Base-by-base conservation (phyloP, 2,797 vertebrate species). In the Rhynchotus rufescens region DNA sequence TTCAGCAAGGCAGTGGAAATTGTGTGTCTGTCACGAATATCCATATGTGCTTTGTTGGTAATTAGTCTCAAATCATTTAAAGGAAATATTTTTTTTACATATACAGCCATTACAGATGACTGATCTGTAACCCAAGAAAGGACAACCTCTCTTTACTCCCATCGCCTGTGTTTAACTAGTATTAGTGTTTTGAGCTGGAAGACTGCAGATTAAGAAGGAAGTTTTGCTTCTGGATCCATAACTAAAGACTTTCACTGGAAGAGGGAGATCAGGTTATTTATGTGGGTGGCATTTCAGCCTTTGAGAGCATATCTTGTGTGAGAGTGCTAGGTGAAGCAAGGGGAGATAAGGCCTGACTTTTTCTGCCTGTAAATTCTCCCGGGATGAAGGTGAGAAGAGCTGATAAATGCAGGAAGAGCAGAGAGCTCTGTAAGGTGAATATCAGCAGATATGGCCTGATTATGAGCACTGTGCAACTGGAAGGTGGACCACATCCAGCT, bases 301-400 rank as follows among this genome's bases (percentile, higher is more conserved):
- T 75, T 83, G 78, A 77, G 72, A 72, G 10, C n/a, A 40, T 19
- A 59, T 72, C 38, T 84, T 84, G 54, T 17, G 9, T 45, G 71
- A 69, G n/a, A 1, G 2, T 69, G 28, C 36, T 83, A 67, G 11
- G 44, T 88, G 57, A 42, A 92, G 77, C 57, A 68, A 71, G 25
- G 16, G 32, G 71, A 84, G 84, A 54, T 86, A 80, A 90, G 74
- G 59, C 25, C 68, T 82, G 57, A 52, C 47, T 74, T 82, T 84
- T 91, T 90, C 57, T 72, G 54, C 9, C 75, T 82, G 44, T 54
- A 86, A 91, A 49, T 79, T 71, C 57, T 84, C 32, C 19, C 45
- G 36, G 49, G n/a, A 42, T 68, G 86, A 91, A 94, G 54, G 72
- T 94, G 86, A 84, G 75, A 84, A 82, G 40, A 86, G 36, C 61